phyloP scores from a whole-genome alignment of 2,797 vertebrate genomes.

The Triplophysa yarkandensis region DNA sequence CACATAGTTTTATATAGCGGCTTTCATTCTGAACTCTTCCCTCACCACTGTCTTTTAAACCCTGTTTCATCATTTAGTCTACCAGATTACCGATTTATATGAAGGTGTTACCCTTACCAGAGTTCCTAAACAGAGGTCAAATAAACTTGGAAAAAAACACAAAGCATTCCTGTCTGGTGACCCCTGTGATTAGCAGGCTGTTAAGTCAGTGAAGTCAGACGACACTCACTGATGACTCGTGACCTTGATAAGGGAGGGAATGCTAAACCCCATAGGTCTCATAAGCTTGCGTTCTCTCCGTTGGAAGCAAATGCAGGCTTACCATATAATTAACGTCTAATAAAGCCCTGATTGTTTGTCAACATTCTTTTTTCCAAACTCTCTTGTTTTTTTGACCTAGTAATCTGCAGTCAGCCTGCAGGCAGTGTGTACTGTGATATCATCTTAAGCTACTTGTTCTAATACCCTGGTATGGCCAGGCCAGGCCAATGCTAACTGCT shows the following conservation, averaged over 20 bases:
- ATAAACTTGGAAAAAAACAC: conserved; percentile 39
- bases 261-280: conserved; percentile 71
- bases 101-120: neutral
- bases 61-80: conserved; percentile 25
- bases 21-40: conserved; percentile 10
- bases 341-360: conserved; percentile 82
- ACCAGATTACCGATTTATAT: conserved; percentile 34
- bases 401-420: conserved; percentile 80
- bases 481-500: conserved; percentile 76
- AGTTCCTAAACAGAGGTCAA: conserved; percentile 34
- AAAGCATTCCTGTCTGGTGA: conserved; percentile 43
- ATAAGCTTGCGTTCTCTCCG: conserved; percentile 72
- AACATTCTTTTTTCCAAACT: conserved; percentile 71
- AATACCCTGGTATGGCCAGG: conserved; percentile 76
- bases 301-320: conserved; percentile 74
- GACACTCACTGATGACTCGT: conserved; percentile 71
- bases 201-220: conserved; percentile 66
- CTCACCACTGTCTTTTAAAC: neutral
- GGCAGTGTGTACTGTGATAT: conserved; percentile 73
- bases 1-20: neutral
- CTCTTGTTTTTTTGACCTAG: conserved; percentile 70
- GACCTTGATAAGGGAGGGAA: conserved; percentile 78
- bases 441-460: conserved; percentile 85
- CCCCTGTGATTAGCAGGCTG: conserved; percentile 51
- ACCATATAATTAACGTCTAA: conserved; percentile 83